Conservation (phyloP, 2,113 vertebrate species). For the Brevimyrus niger region DNA sequence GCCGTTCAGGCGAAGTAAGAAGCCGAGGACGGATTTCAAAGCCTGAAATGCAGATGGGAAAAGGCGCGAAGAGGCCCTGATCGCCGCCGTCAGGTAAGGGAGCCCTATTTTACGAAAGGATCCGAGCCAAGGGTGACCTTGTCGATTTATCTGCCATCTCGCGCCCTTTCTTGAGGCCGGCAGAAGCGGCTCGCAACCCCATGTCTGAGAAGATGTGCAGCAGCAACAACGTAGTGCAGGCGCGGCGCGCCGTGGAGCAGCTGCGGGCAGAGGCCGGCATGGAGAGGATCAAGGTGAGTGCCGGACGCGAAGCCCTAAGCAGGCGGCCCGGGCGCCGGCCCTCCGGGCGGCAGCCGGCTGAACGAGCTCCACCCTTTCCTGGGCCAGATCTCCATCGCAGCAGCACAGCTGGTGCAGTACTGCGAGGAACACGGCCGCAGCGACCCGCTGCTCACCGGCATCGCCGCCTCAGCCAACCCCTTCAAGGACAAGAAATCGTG, state of each 20-base stretch:
- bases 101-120: not conserved
- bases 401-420: slow-evolving; percentile 65
- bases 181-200: not conserved
- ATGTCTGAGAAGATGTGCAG: slow-evolving; percentile 59
- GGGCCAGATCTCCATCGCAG: slow-evolving; percentile 67
- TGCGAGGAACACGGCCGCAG: slow-evolving; percentile 65
- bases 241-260: slow-evolving; percentile 64
- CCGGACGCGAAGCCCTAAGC: no score
- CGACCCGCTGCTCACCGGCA: slow-evolving; percentile 69
- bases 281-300: slow-evolving; percentile 67
- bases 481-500: slow-evolving; percentile 76
- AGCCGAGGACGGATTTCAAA: not conserved
- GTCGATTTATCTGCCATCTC: not conserved
- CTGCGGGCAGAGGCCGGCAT: slow-evolving; percentile 62
- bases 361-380: not conserved
- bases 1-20: not conserved
- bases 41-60: not conserved
- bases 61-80: not conserved
- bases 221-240: slow-evolving; percentile 62
- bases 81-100: not conserved
- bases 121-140: not conserved
- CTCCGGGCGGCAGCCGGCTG: not conserved
- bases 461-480: slow-evolving; percentile 66
- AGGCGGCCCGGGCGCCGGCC: no score
- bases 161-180: not conserved